Conservation (phyloP, 2,888 invertebrate genomes). For the Argyresthia goedartella region DNA sequence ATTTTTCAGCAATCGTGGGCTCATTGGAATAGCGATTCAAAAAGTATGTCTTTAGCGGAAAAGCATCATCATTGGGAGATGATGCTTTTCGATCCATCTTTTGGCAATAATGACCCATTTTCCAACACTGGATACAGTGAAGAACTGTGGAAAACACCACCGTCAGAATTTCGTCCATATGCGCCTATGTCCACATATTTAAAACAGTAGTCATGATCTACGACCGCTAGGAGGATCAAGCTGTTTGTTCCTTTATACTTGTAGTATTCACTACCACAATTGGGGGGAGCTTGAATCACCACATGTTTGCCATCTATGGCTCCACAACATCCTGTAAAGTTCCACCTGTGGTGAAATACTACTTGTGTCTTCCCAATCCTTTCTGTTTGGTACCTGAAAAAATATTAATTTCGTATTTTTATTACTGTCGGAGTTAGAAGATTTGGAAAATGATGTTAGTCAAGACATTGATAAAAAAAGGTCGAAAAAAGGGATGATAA, state of each 20-base stretch:
- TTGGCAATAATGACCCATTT: conserved; percentile 12
- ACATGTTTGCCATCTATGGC: conserved; percentile 13
- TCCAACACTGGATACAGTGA: conserved; percentile 9
- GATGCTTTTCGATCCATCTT: conserved; percentile 10
- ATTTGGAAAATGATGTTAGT: no score
- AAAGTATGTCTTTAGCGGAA: conserved; percentile 12
- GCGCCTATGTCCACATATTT: conserved; percentile 4
- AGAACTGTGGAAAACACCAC: conserved; percentile 10
- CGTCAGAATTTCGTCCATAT: conserved; percentile 9
- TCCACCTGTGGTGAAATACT: conserved; percentile 7
- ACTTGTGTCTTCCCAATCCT: conserved; percentile 8
- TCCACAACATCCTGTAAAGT: conserved; percentile 6
- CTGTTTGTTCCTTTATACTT: conserved; percentile 11
- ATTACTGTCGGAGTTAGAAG: conserved; percentile 9
- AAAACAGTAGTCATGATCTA: conserved; percentile 10
- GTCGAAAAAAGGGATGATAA: no score
- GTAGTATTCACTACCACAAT: conserved; percentile 8
- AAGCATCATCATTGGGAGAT: conserved; percentile 11
- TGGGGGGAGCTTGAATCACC: no score
- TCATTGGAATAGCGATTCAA: no score
- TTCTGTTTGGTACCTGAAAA: conserved; percentile 7
- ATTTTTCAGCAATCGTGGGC: conserved; percentile 6
- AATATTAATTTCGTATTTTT: no score
- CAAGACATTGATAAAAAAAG: no score
- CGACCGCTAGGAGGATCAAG: conserved; percentile 10